A percentile compares a stretch with the other conserved stretches of the same genome.
Conservation (phyloP, 2,888 invertebrate genomes). For the Anagyrus pseudococci region DNA sequence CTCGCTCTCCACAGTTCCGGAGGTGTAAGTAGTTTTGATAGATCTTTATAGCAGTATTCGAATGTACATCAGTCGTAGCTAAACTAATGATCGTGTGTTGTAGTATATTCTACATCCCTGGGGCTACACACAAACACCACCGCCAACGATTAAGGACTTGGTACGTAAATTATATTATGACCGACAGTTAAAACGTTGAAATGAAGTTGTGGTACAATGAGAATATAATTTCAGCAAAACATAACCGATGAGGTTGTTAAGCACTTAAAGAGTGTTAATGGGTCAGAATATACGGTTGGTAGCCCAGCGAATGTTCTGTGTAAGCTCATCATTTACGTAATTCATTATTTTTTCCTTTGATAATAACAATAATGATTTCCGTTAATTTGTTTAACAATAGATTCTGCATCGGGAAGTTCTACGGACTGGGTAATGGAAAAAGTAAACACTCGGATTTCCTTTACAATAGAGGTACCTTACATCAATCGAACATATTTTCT, state of each 20-base stretch:
- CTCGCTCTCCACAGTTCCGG: constrained; percentile 79
- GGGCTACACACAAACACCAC: constrained; percentile 67
- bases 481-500: constrained; percentile 63
- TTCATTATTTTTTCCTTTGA: background rate
- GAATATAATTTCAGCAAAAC: constrained; percentile 10
- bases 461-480: constrained; percentile 70
- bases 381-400: constrained; percentile 41
- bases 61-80: too few relatives aligned
- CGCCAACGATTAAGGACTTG: constrained; percentile 43
- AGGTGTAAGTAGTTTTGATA: too few relatives aligned
- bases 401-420: constrained; percentile 68
- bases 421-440: constrained; percentile 70
- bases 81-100: too few relatives aligned
- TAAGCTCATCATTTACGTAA: constrained; percentile 9
- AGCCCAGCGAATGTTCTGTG: constrained; percentile 7
- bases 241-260: background rate
- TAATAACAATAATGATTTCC: background rate
- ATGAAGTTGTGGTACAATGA: too few relatives aligned
- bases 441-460: constrained; percentile 66
- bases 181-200: background rate
- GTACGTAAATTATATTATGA: too few relatives aligned
- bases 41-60: too few relatives aligned
- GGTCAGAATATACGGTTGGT: constrained; percentile 5
- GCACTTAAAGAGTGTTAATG: background rate
- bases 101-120: constrained; percentile 72